Evolutionary conservation across 2,113 vertebrate genomes (phyloP).

Genomic region (Dunckerocampus dactyliophorus): DNA sequence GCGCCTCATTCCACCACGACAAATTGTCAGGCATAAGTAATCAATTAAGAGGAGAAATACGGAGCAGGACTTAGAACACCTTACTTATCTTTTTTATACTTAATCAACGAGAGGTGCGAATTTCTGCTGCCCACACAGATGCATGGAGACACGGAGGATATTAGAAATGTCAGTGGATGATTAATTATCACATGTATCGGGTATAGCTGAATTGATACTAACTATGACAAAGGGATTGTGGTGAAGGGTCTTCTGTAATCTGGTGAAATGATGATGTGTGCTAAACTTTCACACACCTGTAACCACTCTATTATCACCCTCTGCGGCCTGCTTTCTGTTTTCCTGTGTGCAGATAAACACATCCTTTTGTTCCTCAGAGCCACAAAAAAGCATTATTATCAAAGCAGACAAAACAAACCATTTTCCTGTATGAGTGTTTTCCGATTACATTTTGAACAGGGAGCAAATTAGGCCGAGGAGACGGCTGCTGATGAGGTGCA

Average conservation of each 20-base stretch:
- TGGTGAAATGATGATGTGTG: conserved; percentile 18
- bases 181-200: conserved; percentile 48
- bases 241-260: conserved; percentile 11
- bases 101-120: conserved; percentile 37
- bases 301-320: conserved; percentile 38
- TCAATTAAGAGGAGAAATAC: conserved; percentile 45
- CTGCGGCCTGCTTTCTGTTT: conserved; percentile 27
- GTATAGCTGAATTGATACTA: conserved; percentile 40
- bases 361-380: conserved; percentile 44
- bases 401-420: conserved; percentile 59
- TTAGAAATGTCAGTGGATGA: conserved; percentile 40
- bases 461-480: conserved; percentile 58
- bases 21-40: conserved; percentile 42
- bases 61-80: conserved; percentile 46
- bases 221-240: conserved; percentile 18
- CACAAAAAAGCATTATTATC: conserved; percentile 47
- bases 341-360: conserved; percentile 31
- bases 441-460: conserved; percentile 60
- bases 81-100: conserved; percentile 63
- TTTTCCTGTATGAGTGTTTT: conserved; percentile 60
- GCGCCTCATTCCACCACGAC: not conserved
- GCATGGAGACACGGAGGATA: conserved; percentile 17
- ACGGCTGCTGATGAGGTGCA: conserved; percentile 50
- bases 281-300: conserved; percentile 54
- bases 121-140: conserved; percentile 48